These are phyloP conservation scores for Dione juno DNA, from an alignment of 2,888 invertebrate species.

Conservation along the genomic window DNA sequence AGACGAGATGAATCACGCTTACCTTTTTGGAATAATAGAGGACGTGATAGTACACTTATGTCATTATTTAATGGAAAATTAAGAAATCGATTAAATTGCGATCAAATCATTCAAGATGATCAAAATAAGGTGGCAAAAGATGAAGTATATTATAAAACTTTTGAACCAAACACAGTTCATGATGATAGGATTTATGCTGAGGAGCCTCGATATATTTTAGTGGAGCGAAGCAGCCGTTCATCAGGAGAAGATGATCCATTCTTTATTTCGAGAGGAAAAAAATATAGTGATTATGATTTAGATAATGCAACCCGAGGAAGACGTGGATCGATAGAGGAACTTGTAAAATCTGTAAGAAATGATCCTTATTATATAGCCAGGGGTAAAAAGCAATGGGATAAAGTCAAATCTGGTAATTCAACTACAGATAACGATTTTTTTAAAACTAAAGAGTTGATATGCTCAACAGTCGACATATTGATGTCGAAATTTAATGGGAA, in stretches of 20 bases:
- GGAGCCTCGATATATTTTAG: conserved; percentile 80
- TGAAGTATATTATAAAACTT: conserved; percentile 47
- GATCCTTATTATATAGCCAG: conserved; percentile 81
- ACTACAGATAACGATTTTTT: conserved; percentile 52
- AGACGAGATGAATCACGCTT: conserved; percentile 49
- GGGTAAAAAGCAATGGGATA: conserved; percentile 71
- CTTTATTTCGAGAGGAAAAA: conserved; percentile 72
- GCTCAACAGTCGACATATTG: conserved; percentile 65
- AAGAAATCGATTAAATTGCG: conserved; percentile 44
- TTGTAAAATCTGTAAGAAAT: conserved; percentile 75
- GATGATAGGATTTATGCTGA: conserved; percentile 78
- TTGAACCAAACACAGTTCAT: conserved; percentile 61
- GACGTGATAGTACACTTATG: conserved; percentile 61
- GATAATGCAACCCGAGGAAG: conserved; percentile 64
- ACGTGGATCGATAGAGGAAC: conserved; percentile 73
- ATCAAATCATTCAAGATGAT: not conserved
- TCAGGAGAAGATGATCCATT: conserved; percentile 73
- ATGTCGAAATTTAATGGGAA: conserved; percentile 50
- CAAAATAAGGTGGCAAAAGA: conserved; percentile 28
- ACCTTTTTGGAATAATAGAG: conserved; percentile 62
- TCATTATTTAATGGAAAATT: conserved; percentile 55
- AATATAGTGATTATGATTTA: conserved; percentile 56
- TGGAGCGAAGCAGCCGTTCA: conserved; percentile 74
- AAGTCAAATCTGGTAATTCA: conserved; percentile 51
- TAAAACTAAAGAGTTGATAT: conserved; percentile 70